Evolutionary conservation across 2,888 invertebrate species (phyloP), one percentile per base, ranked within the genome.

Genomic region (Rhagophthalmus giganteus): DNA sequence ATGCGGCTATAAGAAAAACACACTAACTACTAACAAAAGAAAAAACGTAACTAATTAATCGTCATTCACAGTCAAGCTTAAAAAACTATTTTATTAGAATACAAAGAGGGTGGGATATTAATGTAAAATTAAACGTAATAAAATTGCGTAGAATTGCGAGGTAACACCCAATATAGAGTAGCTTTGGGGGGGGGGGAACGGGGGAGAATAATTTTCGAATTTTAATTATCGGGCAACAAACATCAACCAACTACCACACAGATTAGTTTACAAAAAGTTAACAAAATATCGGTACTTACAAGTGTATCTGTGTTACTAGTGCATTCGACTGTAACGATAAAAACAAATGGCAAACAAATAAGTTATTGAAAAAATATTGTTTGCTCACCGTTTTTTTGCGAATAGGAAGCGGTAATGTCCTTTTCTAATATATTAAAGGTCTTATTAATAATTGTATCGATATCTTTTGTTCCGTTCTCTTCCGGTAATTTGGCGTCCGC

Each of bases 1-100:
- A 71, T 69, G 71, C 71, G 62, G 68, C 73, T 72, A 74, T 66
- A 73, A 72, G 64, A 67, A 64, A 68, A 67, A 69, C 68, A 66
- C 59, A 62, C 58, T 58, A 60, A 55, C 63, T 57, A 60, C 55
- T 54, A 45, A 57, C 53, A 55, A 44, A 28, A 55, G 30, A 48
- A 42, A 34, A 48, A 40, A 45, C 16, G 24, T 38, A 37, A 44
- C 25, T 48, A 27, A 14, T 41, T 39, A 24, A 32, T 39, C 15
- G 40, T 41, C 40, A 41, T 41, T 41, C 32, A 41, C 40, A 41
- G 20, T 39, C 39, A 32, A 41, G 40, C 40, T 41, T 32, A 32
- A 39, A 24, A 37, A 32, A 20, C 40, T 41, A 31, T 31, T 13
- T 25, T 14, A 41, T 41, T 41, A 41, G 20, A 30, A 12, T 26